Conservation (phyloP, 2,113 vertebrate genomes). For the Oreotrochilus melanogaster region DNA sequence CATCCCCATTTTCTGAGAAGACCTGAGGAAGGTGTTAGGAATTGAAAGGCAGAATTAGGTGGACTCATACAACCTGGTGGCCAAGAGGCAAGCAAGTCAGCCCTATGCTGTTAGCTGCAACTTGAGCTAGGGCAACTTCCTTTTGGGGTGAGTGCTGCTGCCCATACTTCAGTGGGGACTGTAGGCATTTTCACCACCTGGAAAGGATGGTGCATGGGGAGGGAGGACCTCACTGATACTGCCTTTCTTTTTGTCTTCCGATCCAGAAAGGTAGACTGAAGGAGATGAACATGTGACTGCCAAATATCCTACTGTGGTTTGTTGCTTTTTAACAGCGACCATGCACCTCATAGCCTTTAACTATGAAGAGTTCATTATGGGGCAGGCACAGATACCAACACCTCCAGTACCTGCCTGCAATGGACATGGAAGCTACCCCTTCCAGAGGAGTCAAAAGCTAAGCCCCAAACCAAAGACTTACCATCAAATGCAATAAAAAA, state of each 20-base stretch:
- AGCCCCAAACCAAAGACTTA: not conserved
- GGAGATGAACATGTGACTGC: not conserved
- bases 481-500: not conserved
- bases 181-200: not conserved
- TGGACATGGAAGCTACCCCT: not conserved
- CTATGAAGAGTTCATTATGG: not conserved
- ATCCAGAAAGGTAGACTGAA: not conserved
- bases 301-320: not conserved
- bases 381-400: not conserved
- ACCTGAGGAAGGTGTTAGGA: not conserved
- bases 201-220: not conserved
- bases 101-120: not conserved
- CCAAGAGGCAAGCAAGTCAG: not conserved
- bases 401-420: not conserved
- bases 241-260: not conserved
- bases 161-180: not conserved
- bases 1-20: not conserved
- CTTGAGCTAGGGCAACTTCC: not conserved
- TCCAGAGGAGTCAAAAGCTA: not conserved
- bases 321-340: not conserved
- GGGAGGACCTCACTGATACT: not conserved
- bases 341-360: not conserved
- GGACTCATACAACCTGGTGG: not conserved
- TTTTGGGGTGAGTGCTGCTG: not conserved
- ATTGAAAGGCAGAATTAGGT: not conserved